These are phyloP conservation scores for Labrus mixtus DNA, from an alignment of 2,113 vertebrate genomes.

Conservation along the genomic window DNA sequence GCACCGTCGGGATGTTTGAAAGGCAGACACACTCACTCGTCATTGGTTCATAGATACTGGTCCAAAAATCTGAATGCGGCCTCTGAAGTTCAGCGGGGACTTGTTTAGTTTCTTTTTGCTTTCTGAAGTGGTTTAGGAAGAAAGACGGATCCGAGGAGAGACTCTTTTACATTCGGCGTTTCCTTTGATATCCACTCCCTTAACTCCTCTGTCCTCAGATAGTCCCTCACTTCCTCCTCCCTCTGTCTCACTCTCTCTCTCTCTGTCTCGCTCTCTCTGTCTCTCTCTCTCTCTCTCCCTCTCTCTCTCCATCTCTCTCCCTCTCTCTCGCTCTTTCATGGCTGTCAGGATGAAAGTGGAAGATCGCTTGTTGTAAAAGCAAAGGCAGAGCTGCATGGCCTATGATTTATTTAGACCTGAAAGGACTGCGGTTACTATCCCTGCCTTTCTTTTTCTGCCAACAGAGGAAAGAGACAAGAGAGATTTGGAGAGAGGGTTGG, in stretches of 20 bases:
- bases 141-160: conserved; percentile 55
- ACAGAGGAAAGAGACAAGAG: conserved; percentile 16
- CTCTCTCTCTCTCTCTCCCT: conserved; percentile 16
- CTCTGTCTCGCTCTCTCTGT: conserved; percentile 53
- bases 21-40: not conserved
- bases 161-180: conserved; percentile 56
- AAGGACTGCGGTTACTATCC: conserved; percentile 62
- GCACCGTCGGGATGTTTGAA: not conserved
- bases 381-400: conserved; percentile 42
- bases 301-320: conserved; percentile 35
- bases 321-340: conserved; percentile 59
- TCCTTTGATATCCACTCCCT: conserved; percentile 64
- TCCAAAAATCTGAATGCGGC: not conserved
- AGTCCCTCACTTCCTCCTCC: conserved; percentile 37
- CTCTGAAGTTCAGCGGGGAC: not conserved
- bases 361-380: conserved; percentile 69
- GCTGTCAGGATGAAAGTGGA: conserved; percentile 68
- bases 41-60: not conserved
- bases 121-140: conserved; percentile 40
- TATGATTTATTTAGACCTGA: conserved; percentile 78
- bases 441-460: conserved; percentile 20
- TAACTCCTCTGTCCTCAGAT: conserved; percentile 56
- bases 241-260: conserved; percentile 47
- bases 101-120: conserved; percentile 14
- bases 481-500: conserved; percentile 19